These are phyloP conservation scores for Phrynosoma platyrhinos DNA, from an alignment of 2,113 vertebrate species.

Conservation along the genomic window DNA sequence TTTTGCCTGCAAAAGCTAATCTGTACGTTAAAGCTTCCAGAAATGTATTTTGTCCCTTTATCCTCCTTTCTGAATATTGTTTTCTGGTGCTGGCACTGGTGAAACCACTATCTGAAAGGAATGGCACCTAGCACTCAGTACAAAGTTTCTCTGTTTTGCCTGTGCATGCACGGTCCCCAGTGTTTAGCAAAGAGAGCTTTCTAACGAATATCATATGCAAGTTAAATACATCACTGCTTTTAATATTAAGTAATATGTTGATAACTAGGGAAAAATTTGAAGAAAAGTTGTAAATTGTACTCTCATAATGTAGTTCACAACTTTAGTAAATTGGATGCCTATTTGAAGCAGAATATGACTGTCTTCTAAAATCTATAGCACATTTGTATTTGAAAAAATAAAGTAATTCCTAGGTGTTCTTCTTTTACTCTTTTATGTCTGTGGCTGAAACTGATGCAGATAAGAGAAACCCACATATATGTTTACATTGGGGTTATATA, in stretches of 20 bases:
- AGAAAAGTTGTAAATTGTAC: background rate
- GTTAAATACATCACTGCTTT: background rate
- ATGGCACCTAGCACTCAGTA: background rate
- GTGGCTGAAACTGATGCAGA: background rate
- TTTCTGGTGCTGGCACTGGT: background rate
- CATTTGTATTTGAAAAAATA: background rate
- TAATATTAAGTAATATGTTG: background rate
- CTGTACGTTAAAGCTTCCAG: background rate
- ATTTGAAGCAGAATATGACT: background rate
- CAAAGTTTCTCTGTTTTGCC: background rate
- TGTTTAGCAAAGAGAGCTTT: background rate
- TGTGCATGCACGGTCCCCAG: background rate
- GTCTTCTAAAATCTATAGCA: background rate
- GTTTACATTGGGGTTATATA: background rate
- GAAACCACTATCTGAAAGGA: background rate
- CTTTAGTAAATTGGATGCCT: background rate
- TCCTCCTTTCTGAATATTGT: background rate
- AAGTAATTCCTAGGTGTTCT: background rate
- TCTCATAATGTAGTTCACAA: background rate
- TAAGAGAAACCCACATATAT: background rate
- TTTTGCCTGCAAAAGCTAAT: background rate
- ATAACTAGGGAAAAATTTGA: background rate
- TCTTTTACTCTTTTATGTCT: background rate
- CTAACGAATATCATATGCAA: background rate
- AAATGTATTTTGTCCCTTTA: background rate